These are phyloP conservation scores for Leptobrachium ailaonicum DNA, from an alignment of 2,113 vertebrate genomes.

Conservation along the genomic window DNA sequence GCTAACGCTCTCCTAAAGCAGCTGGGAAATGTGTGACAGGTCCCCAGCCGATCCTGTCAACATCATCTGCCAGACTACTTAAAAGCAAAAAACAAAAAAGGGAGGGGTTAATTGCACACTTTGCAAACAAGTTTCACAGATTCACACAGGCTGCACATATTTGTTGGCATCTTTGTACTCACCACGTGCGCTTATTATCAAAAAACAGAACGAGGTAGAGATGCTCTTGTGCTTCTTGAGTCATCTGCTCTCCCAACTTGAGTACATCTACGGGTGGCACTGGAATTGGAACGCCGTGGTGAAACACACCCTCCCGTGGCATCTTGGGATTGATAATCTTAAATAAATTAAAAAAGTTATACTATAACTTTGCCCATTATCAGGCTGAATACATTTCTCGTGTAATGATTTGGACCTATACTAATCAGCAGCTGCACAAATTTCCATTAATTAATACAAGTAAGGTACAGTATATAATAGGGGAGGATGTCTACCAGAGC, in stretches of 20 bases:
- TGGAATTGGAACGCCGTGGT: slow-evolving; percentile 93
- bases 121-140: not conserved
- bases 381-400: too few species aligned
- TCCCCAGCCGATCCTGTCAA: too few species aligned
- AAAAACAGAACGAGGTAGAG: slow-evolving; percentile 98
- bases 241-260: slow-evolving; percentile 98
- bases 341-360: slow-evolving; percentile 15
- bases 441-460: not conserved
- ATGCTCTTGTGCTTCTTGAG: slow-evolving; percentile 95
- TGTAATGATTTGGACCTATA: not conserved
- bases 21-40: too few species aligned
- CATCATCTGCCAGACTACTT: too few species aligned
- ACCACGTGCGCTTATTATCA: slow-evolving; percentile 99
- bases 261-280: slow-evolving; percentile 95
- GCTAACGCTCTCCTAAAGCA: too few species aligned
- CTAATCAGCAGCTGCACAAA: not conserved
- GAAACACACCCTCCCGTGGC: slow-evolving; percentile 96
- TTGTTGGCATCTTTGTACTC: slow-evolving; percentile 54
- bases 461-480: slow-evolving; percentile 23
- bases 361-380: too few species aligned
- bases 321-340: slow-evolving; percentile 99
- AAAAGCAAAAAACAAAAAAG: too few species aligned
- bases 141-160: not conserved
- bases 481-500: slow-evolving; percentile 80
- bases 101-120: not conserved